Conservation (phyloP, 2,888 invertebrate genomes). For the Ormia ochracea region DNA sequence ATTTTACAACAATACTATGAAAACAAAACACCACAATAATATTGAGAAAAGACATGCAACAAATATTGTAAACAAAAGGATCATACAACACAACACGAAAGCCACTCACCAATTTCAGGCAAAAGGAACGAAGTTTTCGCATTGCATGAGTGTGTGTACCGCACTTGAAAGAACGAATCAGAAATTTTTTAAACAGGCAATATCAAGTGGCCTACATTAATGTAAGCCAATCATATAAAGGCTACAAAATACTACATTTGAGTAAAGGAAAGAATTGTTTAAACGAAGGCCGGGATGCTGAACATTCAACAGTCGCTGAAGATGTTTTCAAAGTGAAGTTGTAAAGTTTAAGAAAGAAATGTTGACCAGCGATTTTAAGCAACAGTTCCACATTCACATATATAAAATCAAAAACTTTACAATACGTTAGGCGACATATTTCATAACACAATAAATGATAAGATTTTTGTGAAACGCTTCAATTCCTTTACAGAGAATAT, state of each 20-base stretch:
- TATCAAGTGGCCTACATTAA: slow-evolving; percentile 33
- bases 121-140: slow-evolving; percentile 7
- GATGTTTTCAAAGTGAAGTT: slow-evolving; percentile 34
- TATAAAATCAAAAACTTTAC: background rate
- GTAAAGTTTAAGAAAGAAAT: slow-evolving; percentile 41
- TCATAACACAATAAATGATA: slow-evolving; percentile 17
- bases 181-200: slow-evolving; percentile 51
- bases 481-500: slow-evolving; percentile 18
- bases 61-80: slow-evolving; percentile 39
- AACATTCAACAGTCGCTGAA: slow-evolving; percentile 36
- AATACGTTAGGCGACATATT: background rate
- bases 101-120: background rate
- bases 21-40: slow-evolving; percentile 53
- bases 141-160: background rate
- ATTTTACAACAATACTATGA: slow-evolving; percentile 64
- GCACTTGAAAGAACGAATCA: slow-evolving; percentile 55
- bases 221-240: slow-evolving; percentile 61
- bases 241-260: background rate
- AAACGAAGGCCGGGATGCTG: slow-evolving; percentile 50
- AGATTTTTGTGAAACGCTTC: background rate
- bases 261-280: slow-evolving; percentile 32
- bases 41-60: slow-evolving; percentile 28
- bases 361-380: slow-evolving; percentile 61
- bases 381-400: slow-evolving; percentile 46
- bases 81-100: slow-evolving; percentile 33